These are phyloP conservation scores for Lordiphosa andalusiaca DNA, from an alignment of 2,888 invertebrate species.

Conservation along the genomic window DNA sequence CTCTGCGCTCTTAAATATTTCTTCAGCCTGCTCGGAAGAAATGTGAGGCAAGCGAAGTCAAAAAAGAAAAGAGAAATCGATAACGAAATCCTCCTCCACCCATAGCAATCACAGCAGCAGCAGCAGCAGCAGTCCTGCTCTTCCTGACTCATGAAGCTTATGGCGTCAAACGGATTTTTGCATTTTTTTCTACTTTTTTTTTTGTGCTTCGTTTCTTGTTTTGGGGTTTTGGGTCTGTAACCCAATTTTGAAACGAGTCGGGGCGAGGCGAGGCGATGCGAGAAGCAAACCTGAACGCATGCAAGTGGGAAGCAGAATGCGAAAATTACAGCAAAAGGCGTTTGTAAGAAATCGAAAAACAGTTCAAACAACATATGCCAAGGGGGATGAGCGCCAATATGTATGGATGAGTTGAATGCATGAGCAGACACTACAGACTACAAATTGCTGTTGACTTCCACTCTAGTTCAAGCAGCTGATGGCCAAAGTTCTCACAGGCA, in stretches of 20 bases:
- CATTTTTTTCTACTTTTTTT: conserved; percentile 20
- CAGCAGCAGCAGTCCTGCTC: conserved; percentile 57
- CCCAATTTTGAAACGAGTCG: conserved; percentile 70
- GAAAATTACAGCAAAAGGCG: conserved; percentile 66
- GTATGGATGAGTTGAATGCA: conserved; percentile 28
- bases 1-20: conserved; percentile 46
- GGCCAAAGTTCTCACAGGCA: not conserved
- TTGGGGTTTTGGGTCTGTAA: conserved; percentile 57
- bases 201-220: conserved; percentile 30
- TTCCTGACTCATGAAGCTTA: conserved; percentile 65
- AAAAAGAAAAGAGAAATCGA: conserved; percentile 59
- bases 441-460: conserved; percentile 6
- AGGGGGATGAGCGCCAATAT: conserved; percentile 32
- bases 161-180: conserved; percentile 67
- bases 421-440: conserved; percentile 4
- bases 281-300: conserved; percentile 34
- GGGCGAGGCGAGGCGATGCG: conserved; percentile 24
- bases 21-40: conserved; percentile 23
- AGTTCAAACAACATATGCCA: conserved; percentile 62
- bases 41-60: conserved; percentile 49
- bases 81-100: conserved; percentile 34
- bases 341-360: conserved; percentile 63
- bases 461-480: conserved; percentile 3
- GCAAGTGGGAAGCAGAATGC: conserved; percentile 49
- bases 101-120: conserved; percentile 64